Evolutionary conservation across 2,113 vertebrate species (phyloP).

Genomic region (Myodes glareolus): DNA sequence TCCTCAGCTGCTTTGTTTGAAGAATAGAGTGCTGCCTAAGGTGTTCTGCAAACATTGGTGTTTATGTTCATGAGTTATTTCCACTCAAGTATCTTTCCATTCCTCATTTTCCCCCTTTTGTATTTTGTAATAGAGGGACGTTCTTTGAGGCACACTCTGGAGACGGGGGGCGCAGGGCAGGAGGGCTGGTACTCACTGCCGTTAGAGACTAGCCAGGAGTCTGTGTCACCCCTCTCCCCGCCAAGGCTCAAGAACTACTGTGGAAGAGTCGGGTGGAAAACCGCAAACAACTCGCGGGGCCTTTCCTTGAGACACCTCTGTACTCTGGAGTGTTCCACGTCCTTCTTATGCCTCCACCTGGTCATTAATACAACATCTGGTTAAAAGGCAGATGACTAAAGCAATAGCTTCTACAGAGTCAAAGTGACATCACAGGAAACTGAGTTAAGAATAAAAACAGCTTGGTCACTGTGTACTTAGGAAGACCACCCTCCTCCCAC

Average conservation of each 20-base stretch:
- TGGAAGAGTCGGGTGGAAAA: background rate
- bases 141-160: background rate
- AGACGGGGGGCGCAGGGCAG: too few species aligned
- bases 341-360: background rate
- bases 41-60: background rate
- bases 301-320: background rate
- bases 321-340: background rate
- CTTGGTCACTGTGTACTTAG: background rate
- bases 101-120: too few species aligned
- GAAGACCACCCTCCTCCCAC: background rate
- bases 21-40: background rate
- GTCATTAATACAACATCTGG: background rate
- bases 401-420: background rate
- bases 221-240: background rate
- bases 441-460: background rate
- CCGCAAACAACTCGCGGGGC: background rate
- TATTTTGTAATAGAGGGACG: background rate
- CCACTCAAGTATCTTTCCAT: background rate
- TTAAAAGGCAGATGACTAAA: background rate
- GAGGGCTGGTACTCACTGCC: background rate
- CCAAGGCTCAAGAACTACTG: background rate
- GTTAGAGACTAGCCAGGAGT: background rate
- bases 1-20: background rate
- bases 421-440: background rate
- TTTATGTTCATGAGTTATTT: too few species aligned